phyloP scores from a whole-genome alignment of 2,113 vertebrate genomes.

The Tragelaphus strepsiceros region DNA sequence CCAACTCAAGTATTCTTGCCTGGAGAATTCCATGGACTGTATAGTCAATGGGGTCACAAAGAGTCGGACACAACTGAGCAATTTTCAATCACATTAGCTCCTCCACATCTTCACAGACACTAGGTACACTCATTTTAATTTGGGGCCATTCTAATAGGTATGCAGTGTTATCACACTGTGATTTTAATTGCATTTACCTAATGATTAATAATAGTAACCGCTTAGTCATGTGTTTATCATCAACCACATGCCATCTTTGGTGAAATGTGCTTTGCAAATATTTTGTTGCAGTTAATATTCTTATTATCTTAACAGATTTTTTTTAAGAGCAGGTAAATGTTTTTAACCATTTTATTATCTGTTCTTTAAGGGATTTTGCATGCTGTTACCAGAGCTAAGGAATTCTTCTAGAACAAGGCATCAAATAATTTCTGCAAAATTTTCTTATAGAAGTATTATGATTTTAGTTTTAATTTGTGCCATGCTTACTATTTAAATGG shows the following conservation, averaged over 20 bases:
- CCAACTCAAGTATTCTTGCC: too few relatives aligned
- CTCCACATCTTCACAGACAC: not conserved
- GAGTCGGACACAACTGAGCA: too few relatives aligned
- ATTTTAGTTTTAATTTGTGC: not conserved
- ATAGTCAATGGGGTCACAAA: too few relatives aligned
- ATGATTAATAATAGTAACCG: not conserved
- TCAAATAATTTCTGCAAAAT: too few relatives aligned
- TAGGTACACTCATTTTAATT: not conserved
- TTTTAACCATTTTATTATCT: too few relatives aligned
- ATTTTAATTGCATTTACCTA: not conserved
- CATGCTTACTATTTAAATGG: not conserved
- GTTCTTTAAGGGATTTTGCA: too few relatives aligned
- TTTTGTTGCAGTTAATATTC: not conserved
- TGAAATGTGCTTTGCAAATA: not conserved
- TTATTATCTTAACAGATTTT: not conserved
- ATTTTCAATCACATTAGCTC: too few relatives aligned
- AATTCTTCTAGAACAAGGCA: too few relatives aligned
- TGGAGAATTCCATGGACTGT: too few relatives aligned
- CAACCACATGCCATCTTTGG: not conserved
- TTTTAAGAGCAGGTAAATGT: too few relatives aligned
- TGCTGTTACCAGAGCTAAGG: too few relatives aligned
- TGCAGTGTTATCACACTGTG: not conserved
- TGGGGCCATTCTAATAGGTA: not conserved
- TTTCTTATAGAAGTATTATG: not conserved
- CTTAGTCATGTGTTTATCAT: not conserved